Conservation (phyloP, 2,113 vertebrate species). For the Pontoporia blainvillei region DNA sequence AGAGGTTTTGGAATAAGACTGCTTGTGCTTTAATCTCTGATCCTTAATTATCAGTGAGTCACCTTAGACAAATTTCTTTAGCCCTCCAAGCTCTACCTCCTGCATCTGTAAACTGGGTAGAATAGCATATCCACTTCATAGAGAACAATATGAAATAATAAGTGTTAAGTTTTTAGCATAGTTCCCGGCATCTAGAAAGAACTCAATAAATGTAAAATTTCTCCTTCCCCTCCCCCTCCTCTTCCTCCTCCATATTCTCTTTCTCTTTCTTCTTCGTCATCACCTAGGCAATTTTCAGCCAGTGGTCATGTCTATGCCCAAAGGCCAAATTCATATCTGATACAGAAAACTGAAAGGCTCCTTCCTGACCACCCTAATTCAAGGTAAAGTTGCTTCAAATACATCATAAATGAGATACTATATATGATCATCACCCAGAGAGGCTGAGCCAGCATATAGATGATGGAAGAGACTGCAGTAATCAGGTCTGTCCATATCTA, state of each 20-base stretch:
- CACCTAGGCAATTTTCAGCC: neutral
- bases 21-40: neutral
- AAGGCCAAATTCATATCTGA: neutral
- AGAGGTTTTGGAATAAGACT: neutral
- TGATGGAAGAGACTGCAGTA: neutral
- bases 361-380: neutral
- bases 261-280: neutral
- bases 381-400: neutral
- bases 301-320: neutral
- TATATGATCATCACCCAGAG: neutral
- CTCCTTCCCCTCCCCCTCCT: neutral
- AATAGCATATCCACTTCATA: neutral
- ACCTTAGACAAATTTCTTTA: neutral
- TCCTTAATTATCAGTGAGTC: neutral
- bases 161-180: neutral
- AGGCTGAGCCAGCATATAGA: neutral
- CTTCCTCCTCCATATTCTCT: neutral
- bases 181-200: neutral
- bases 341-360: neutral
- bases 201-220: neutral
- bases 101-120: neutral
- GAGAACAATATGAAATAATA: neutral
- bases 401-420: neutral
- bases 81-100: neutral
- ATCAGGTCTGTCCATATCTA: neutral